Base-by-base conservation (phyloP, 2,888 invertebrate species). In the Ceraclea dissimilis region DNA sequence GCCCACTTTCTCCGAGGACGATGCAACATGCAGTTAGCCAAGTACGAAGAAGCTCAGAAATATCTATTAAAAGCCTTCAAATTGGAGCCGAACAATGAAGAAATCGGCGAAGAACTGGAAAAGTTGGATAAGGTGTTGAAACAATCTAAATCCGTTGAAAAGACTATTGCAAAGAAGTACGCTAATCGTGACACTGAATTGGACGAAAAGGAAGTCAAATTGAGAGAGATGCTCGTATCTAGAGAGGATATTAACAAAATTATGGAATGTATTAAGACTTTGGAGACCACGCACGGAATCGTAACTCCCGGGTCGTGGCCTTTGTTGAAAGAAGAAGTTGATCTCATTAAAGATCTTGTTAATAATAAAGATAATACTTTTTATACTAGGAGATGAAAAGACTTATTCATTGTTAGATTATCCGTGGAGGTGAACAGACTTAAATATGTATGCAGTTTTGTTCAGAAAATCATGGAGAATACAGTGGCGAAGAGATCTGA, bases 71-170 rank as follows among this genome's bases (percentile, higher is more conserved):
- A 20, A 43, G 31, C 54, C 2, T 54, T 54, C 11, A 19, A 50
- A 16, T 43, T 54, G 50, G 43, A 54, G 19, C 54, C 50, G 8
- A n/a, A 16, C 8, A 50, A 54, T n/a, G 54, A 50, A 39, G 54
- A 54, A 44, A 54, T 54, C 10, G 50, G 46, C 11, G 20, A 19
- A 18, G 54, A 43, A 20, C 22, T 54, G 11, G 54, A 46, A 19
- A 54, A 54, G 11, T 22, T 54, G 31, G 54, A 54, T 13, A 44
- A 54, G 18, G 13, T 50, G 2, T 19, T 54, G 8, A 31, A 22
- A 18, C 17, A 47, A 2, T 50, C 48, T 39, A 49, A 19, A 6
- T 26, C 21, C 21, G 26, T 50, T 18, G 44, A 54, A 20, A 17
- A 18, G 31, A 10, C 34, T 10, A 54, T 54, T 11, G 53, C 34